Evolutionary conservation across 2,113 vertebrate genomes (phyloP).

Genomic region (Seriola aureovittata): DNA sequence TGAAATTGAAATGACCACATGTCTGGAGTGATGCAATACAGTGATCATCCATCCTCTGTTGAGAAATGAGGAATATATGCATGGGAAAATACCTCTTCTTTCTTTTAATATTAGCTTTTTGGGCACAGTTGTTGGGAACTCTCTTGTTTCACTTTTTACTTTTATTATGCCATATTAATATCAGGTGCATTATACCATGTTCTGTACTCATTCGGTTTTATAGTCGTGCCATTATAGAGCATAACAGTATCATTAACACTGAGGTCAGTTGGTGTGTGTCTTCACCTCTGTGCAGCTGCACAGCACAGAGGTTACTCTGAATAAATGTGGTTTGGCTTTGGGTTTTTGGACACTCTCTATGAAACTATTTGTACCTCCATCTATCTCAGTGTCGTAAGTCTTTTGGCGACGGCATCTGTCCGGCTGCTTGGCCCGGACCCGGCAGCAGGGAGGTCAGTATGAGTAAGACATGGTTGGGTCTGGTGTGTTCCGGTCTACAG

Average conservation of each 20-base stretch:
- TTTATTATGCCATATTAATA: conserved; percentile 48
- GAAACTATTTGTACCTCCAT: conserved; percentile 67
- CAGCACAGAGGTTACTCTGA: conserved; percentile 47
- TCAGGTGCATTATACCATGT: conserved; percentile 54
- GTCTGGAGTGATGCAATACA: conserved; percentile 58
- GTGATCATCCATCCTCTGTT: conserved; percentile 40
- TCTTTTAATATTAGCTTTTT: conserved; percentile 30
- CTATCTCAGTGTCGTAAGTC: conserved; percentile 61
- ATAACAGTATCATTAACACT: conserved; percentile 58
- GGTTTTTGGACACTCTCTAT: conserved; percentile 50
- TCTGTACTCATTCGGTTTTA: conserved; percentile 40
- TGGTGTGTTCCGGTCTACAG: background rate
- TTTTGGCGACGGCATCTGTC: conserved; percentile 55
- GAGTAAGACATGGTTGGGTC: conserved; percentile 31
- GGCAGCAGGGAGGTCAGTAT: conserved; percentile 44
- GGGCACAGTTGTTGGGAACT: conserved; percentile 47
- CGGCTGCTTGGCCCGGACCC: conserved; percentile 60
- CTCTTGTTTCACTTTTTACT: conserved; percentile 32
- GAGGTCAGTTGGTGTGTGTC: conserved; percentile 61
- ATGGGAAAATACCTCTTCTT: conserved; percentile 36
- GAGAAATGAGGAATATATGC: conserved; percentile 40
- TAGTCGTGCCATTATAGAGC: conserved; percentile 48
- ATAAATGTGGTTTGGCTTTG: conserved; percentile 60
- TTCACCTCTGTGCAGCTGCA: conserved; percentile 65
- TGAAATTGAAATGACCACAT: conserved; percentile 46